A percentile compares a stretch with the other conserved stretches of the same genome.
Evolutionary conservation across 1,140 invertebrate species (phyloP).

Genomic region (Ceratina australensis): DNA sequence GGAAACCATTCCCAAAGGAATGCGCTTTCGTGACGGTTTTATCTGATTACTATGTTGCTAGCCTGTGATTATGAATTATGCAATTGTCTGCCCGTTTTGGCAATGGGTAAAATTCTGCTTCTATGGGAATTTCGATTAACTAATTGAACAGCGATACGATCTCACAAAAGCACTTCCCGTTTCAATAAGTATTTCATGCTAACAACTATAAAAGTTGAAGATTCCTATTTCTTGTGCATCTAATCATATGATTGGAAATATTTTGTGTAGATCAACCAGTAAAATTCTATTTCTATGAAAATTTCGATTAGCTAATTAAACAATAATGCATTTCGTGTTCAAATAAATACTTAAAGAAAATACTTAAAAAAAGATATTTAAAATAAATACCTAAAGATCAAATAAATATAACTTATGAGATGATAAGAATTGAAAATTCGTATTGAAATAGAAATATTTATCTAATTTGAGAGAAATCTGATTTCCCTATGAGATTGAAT

Average conservation of each 20-base stretch:
- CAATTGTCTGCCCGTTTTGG: slow-evolving; percentile 27
- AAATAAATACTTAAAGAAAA: too few species aligned
- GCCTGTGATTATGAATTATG: slow-evolving; percentile 36
- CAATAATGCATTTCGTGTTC: too few species aligned
- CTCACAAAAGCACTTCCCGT: too few species aligned
- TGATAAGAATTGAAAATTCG: too few species aligned
- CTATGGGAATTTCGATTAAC: neutral
- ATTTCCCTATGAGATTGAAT: neutral
- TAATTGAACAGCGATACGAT: slow-evolving; percentile 4
- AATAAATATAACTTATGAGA: too few species aligned
- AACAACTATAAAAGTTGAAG: too few species aligned
- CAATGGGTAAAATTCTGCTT: neutral
- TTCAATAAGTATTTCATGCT: too few species aligned
- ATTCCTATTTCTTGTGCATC: too few species aligned
- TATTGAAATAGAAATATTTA: neutral
- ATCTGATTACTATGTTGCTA: slow-evolving; percentile 18
- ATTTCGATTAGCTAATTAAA: slow-evolving; percentile 14
- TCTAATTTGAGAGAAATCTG: neutral
- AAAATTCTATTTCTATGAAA: neutral
- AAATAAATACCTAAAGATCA: too few species aligned
- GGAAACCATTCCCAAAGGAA: slow-evolving; percentile 8
- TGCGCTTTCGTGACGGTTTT: slow-evolving; percentile 32
- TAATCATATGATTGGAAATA: too few species aligned
- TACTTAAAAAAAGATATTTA: too few species aligned
- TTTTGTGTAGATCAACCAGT: too few species aligned